Evolutionary conservation across 2,113 vertebrate species (phyloP), one percentile per base, ranked within the genome.

Genomic region (Ibidorhyncha struthersii): DNA sequence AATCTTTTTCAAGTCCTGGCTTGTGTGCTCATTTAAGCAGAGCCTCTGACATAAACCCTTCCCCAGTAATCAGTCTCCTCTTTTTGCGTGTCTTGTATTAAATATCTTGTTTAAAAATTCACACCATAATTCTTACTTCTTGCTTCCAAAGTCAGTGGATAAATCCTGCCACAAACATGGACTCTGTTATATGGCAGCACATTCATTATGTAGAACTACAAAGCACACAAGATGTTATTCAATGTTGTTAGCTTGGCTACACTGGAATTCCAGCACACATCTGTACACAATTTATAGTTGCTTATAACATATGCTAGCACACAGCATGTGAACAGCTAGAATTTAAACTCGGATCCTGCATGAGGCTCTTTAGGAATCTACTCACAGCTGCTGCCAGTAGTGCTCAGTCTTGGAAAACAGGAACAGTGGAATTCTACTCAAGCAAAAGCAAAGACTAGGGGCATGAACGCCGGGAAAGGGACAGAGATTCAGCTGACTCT

Each of bases 121-220:
- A 87, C 50, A 38, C 19, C 9, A 0, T 61, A 65, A 76, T 91
- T 76, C 55, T 89, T 87, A 40, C 12, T 79, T 27, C 43, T 72
- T 91, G 30, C 13, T 91, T 91, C 27, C 84, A 90, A 82, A 96
- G 56, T 49, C 66, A 85, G 66, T 65, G 70, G 81, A 91, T 87
- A 94, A 94, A 90, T 91, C 53, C 78, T 85, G 78, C 72, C 73
- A 65, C 61, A 82, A 59, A 59, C 66, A 52, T 52, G 82, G 78
- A 69, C 70, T 84, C 56, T 88, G 12, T 76, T 85, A 29, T 80
- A 45, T 23, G 84, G 80, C 78, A 93, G 58, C 49, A 80, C 85
- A 87, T 97, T 87, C 65, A 96, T 95, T 94, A 90, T 93, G 78
- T 79, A 91, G 85, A 85, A 94, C 94, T 96, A 95, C 93, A 97